Conservation (phyloP, 2,113 vertebrate species). For the Seriola aureovittata region DNA sequence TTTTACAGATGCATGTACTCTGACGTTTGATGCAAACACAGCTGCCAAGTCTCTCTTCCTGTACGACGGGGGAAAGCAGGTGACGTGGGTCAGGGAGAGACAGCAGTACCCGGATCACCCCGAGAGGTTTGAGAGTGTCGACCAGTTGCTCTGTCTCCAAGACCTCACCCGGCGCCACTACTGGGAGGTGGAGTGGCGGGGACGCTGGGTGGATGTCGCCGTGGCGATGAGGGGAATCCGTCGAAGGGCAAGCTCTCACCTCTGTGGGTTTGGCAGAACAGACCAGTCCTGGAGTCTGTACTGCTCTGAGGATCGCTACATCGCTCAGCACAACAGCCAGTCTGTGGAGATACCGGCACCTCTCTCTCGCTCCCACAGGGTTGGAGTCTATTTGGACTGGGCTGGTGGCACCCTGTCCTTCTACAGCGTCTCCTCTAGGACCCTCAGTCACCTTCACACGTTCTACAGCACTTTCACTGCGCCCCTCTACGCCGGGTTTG, state of each 20-base stretch:
- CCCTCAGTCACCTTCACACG: conserved; percentile 41
- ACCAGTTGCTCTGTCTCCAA: conserved; percentile 53
- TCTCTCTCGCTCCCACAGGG: conserved; percentile 23
- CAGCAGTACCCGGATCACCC: conserved; percentile 46
- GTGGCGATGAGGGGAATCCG: conserved; percentile 35
- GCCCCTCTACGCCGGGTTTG: conserved; percentile 46
- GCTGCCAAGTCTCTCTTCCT: conserved; percentile 48
- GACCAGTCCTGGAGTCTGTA: conserved; percentile 56
- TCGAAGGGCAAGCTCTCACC: conserved; percentile 20
- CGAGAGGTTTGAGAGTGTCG: conserved; percentile 52
- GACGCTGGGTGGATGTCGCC: conserved; percentile 42
- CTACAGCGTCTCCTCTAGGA: conserved; percentile 33
- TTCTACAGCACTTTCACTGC: conserved; percentile 40
- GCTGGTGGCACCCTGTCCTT: conserved; percentile 49
- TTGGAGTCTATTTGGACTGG: conserved; percentile 50
- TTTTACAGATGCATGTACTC: conserved; percentile 21
- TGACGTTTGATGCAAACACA: conserved; percentile 39
- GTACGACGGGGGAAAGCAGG: conserved; percentile 31
- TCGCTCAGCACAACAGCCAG: conserved; percentile 15
- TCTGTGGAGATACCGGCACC: conserved; percentile 7
- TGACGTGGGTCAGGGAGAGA: conserved; percentile 39
- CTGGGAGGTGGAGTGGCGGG: conserved; percentile 60
- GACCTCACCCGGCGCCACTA: conserved; percentile 44
- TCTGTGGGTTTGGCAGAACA: conserved; percentile 48
- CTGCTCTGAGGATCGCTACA: conserved; percentile 53